These are phyloP conservation scores for Oncorhynchus tshawytscha DNA, from an alignment of 2,113 vertebrate species.

Conservation along the genomic window DNA sequence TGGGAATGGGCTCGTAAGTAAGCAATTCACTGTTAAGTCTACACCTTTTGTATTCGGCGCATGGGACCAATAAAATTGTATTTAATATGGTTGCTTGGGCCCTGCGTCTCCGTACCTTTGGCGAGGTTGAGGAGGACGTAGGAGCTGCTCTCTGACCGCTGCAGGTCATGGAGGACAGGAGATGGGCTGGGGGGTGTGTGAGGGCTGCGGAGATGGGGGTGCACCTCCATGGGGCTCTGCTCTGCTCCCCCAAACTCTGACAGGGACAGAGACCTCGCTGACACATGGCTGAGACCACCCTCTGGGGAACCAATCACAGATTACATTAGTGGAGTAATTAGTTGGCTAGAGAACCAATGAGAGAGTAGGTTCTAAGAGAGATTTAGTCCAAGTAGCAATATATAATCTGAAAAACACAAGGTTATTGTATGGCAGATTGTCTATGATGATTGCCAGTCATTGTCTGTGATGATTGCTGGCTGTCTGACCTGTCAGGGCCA, in stretches of 20 bases:
- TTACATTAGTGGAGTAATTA: too few relatives aligned
- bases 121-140: conserved; percentile 95
- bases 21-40: too few relatives aligned
- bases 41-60: too few relatives aligned
- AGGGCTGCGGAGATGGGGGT: conserved; percentile 65
- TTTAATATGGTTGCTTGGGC: too few relatives aligned
- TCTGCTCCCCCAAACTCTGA: conserved; percentile 70
- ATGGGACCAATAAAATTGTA: too few relatives aligned
- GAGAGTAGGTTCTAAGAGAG: too few relatives aligned
- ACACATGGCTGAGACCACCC: conserved; percentile 74
- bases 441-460: neutral
- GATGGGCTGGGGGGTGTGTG: conserved; percentile 62
- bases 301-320: conserved; percentile 64
- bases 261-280: conserved; percentile 60
- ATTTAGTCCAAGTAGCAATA: too few relatives aligned
- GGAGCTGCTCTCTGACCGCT: conserved; percentile 88
- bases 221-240: conserved; percentile 81
- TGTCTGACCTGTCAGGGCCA: conserved; percentile 88
- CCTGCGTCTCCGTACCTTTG: conserved; percentile 74
- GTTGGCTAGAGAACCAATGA: too few relatives aligned
- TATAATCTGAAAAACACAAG: too few relatives aligned
- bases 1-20: too few relatives aligned
- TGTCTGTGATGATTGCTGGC: neutral
- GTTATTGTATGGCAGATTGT: neutral
- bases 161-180: conserved; percentile 88